phyloP scores from a whole-genome alignment of 2,113 vertebrate species.

The Phainopepla nitens region DNA sequence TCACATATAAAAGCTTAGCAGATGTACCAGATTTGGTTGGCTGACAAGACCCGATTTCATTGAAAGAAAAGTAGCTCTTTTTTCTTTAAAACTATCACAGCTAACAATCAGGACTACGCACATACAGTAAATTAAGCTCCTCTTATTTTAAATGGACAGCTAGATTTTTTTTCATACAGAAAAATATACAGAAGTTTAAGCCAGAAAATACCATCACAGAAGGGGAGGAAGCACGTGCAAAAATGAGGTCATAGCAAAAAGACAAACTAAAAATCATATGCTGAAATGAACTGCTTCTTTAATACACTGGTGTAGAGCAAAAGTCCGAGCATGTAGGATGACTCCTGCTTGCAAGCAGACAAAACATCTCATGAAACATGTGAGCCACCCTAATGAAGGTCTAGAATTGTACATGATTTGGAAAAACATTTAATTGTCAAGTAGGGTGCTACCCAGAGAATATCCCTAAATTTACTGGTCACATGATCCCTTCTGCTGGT shows the following conservation, averaged over 20 bases:
- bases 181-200: neutral
- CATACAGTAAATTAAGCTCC: neutral
- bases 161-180: neutral
- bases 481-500: neutral
- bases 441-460: neutral
- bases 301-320: neutral
- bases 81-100: neutral
- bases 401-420: neutral
- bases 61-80: neutral
- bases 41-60: neutral
- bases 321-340: accelerated
- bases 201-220: neutral
- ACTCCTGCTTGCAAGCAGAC: neutral
- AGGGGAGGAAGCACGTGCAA: neutral
- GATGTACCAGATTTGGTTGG: neutral
- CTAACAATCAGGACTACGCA: neutral
- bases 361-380: accelerated
- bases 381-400: neutral
- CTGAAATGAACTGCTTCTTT: neutral
- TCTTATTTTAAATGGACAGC: neutral
- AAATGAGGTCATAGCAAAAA: neutral
- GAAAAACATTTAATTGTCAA: neutral
- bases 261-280: neutral
- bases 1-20: neutral
- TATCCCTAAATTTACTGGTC: neutral